Percentiles rank a stretch among this genome's conserved stretches.
Evolutionary conservation across 2,113 vertebrate species (phyloP).

Genomic region (Hemibagrus wyckioides): DNA sequence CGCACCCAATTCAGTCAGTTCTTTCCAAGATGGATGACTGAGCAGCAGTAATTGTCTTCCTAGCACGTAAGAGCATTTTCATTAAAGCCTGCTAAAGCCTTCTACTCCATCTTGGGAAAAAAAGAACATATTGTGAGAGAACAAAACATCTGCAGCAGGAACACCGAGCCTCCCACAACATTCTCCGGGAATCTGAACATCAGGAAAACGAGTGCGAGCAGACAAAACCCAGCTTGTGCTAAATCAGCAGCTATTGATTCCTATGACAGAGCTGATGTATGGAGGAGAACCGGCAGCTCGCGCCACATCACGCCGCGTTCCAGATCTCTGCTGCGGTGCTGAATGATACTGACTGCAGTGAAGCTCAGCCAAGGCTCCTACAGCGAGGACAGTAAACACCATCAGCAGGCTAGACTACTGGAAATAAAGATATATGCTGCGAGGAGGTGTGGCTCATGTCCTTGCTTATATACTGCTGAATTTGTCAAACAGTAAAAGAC

Average conservation of each 20-base stretch:
- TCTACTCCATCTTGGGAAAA: too few relatives aligned
- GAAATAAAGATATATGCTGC: not conserved
- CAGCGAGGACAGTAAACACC: slow-evolving; percentile 1
- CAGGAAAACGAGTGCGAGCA: not conserved
- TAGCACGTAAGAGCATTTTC: not conserved
- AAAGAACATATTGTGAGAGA: too few relatives aligned
- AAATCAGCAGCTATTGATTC: slow-evolving; percentile 36
- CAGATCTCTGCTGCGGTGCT: not conserved
- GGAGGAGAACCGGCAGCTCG: slow-evolving; percentile 9
- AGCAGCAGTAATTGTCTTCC: not conserved
- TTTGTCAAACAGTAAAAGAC: not conserved
- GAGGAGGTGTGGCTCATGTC: not conserved
- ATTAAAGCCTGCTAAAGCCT: not conserved
- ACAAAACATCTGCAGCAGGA: not conserved
- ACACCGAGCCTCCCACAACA: not conserved
- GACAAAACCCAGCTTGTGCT: slow-evolving; percentile 20
- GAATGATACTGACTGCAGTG: slow-evolving; percentile 36
- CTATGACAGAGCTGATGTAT: slow-evolving; percentile 34
- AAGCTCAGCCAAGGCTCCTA: slow-evolving; percentile 16
- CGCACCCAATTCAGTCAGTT: not conserved
- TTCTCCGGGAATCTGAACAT: not conserved
- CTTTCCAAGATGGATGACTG: too few relatives aligned
- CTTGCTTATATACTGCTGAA: too few relatives aligned
- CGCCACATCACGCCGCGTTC: not conserved
- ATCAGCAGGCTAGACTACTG: too few relatives aligned